Conservation (phyloP, 2,113 vertebrate genomes). For the Embiotoca jacksoni region DNA sequence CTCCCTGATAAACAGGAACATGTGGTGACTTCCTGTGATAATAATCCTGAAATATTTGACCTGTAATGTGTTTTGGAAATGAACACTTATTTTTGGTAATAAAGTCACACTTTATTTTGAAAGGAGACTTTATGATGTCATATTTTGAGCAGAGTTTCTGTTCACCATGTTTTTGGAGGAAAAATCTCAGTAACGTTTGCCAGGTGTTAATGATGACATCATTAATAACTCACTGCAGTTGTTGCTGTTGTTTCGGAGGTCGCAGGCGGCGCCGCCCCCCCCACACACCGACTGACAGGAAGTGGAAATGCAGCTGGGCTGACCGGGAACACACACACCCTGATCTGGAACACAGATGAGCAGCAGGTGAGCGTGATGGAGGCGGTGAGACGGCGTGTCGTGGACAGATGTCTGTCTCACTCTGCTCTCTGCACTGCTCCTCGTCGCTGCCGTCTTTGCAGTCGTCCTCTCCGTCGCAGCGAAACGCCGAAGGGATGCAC, state of each 20-base stretch:
- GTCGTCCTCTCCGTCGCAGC: slow-evolving; percentile 94
- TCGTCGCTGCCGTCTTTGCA: slow-evolving; percentile 96
- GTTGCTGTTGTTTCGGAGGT: slow-evolving; percentile 74
- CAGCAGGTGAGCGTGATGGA: too few relatives aligned
- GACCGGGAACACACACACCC: slow-evolving; percentile 85
- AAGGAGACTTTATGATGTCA: too few relatives aligned
- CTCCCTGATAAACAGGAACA: too few relatives aligned
- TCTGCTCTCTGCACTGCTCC: slow-evolving; percentile 84
- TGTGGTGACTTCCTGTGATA: too few relatives aligned
- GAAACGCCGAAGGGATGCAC: slow-evolving; percentile 92
- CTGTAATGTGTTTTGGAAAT: too few relatives aligned
- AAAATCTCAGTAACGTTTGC: too few relatives aligned
- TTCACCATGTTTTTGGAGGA: too few relatives aligned
- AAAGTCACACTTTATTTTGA: too few relatives aligned
- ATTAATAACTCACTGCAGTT: slow-evolving; percentile 90
- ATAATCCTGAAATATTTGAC: too few relatives aligned
- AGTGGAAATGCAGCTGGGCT: slow-evolving; percentile 83
- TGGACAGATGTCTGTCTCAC: slow-evolving; percentile 62
- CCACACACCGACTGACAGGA: slow-evolving; percentile 83
- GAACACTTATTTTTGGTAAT: too few relatives aligned
- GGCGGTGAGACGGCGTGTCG: not conserved
- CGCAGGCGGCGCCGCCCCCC: slow-evolving; percentile 76
- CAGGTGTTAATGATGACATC: too few relatives aligned
- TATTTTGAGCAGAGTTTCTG: too few relatives aligned
- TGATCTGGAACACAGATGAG: slow-evolving; percentile 79